A percentile compares a stretch with the other conserved stretches of the same genome.
These are phyloP conservation scores for Morus bassanus DNA, from an alignment of 2,797 vertebrate genomes.

Conservation along the genomic window DNA sequence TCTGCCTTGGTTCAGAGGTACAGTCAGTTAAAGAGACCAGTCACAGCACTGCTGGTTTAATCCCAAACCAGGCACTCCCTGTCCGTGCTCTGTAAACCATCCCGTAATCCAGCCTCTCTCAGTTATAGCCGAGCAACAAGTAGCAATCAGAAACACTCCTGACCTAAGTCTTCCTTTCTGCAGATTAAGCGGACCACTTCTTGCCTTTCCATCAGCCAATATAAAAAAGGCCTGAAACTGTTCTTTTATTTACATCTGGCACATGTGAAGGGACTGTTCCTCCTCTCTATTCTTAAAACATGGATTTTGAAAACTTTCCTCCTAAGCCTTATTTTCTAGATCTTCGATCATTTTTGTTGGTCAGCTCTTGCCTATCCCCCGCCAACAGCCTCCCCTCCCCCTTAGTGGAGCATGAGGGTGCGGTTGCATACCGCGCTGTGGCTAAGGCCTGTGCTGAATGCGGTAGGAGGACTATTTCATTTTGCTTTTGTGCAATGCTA, in stretches of 20 bases:
- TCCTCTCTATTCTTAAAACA: too few species aligned
- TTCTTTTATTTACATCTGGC: background rate
- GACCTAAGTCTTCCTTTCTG: background rate
- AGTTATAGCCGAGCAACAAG: background rate
- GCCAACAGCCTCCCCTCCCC: too few species aligned
- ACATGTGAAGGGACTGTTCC: background rate
- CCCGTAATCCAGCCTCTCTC: background rate
- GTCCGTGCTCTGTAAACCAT: accelerated
- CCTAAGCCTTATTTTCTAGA: background rate
- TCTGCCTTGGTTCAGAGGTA: background rate
- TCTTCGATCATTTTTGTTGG: background rate
- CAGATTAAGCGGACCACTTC: background rate
- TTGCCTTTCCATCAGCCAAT: background rate
- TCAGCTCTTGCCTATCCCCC: too few species aligned
- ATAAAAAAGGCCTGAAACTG: background rate
- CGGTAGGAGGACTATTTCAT: accelerated
- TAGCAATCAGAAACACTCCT: too few species aligned
- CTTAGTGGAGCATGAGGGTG: background rate
- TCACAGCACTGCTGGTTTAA: background rate
- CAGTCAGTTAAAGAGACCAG: too few species aligned
- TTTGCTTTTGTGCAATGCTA: background rate
- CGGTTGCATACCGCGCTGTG: too few species aligned
- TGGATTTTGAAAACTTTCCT: background rate
- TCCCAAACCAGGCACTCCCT: background rate
- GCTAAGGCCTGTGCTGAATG: background rate